Base-by-base conservation (phyloP, 2,113 vertebrate genomes). In the Labeo catla region DNA sequence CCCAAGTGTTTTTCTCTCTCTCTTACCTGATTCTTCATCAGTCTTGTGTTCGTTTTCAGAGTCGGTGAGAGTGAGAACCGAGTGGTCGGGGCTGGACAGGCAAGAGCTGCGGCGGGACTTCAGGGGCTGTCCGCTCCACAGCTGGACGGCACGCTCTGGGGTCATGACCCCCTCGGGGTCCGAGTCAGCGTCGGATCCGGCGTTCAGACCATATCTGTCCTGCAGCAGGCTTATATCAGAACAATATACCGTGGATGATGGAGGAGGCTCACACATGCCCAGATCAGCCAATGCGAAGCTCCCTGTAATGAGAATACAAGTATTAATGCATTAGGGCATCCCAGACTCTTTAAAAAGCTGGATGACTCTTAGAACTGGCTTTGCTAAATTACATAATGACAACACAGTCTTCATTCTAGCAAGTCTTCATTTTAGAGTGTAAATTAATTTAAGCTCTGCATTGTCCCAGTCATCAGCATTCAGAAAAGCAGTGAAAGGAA, bases 41-140 rank as follows among this genome's bases (percentile, higher is more conserved):
- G 96, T 96, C 92, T 97, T 96, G 73, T 96, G 96, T 2, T 97
- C 96, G 39, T 97, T 97, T 91, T 97, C 97, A 2, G 97, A 97
- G 90, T 97, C 97, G 1, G 97, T 97, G 74, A 97, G 93, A 0
- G 97, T 97, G 70, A 97, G 95, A 0, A 96, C 97, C 0, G 97
- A 97, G 91, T 97, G 97, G 85, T 97, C 96, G 0, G 96, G 95
- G 87, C 96, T 97, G 21, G 96, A 97, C 9, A 96, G 94, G 10
- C 96, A 95, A 0, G 96, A 97, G 78, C 96, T 97, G 63, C 95
- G 92, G 77, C 94, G 92, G 87, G 96, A 97, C 79, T 96, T 97
- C 79, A 96, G 92, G 23, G 94, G 94, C 84, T 85, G 87, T 6
- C 96, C 89, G 3, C 95, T 95, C 96, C 96, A 97, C 43, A 97